phyloP scores from a whole-genome alignment of 2,888 invertebrate genomes.

The Saturnia japonica region DNA sequence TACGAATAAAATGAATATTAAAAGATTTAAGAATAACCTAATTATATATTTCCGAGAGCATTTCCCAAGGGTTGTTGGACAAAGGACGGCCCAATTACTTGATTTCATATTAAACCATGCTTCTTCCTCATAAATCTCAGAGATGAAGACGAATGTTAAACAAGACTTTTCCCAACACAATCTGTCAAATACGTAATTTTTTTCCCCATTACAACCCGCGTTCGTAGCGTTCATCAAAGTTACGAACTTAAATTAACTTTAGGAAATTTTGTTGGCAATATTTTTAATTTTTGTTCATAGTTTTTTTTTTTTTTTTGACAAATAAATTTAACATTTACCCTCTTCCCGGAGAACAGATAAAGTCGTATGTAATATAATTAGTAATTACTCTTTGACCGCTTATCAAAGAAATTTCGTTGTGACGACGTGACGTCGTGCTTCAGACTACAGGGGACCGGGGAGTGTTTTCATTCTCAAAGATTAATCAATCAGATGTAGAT shows the following conservation, averaged over 20 bases:
- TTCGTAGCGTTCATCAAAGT: conserved; percentile 35
- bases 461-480: no score
- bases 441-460: no score
- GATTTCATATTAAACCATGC: conserved; percentile 8
- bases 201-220: conserved; percentile 35
- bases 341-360: no score
- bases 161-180: conserved; percentile 36
- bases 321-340: no score
- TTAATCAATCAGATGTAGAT: no score
- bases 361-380: no score
- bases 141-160: conserved; percentile 41
- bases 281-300: conserved; percentile 9
- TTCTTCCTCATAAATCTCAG: conserved; percentile 29
- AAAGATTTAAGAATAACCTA: not conserved
- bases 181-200: conserved; percentile 44
- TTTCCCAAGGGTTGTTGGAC: not conserved
- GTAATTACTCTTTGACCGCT: no score
- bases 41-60: not conserved
- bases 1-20: not conserved
- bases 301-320: no score
- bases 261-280: not conserved
- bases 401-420: no score
- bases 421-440: no score
- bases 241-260: conserved; percentile 42
- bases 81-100: not conserved